phyloP scores from a whole-genome alignment of 2,888 invertebrate genomes.

The Arctia plantaginis region DNA sequence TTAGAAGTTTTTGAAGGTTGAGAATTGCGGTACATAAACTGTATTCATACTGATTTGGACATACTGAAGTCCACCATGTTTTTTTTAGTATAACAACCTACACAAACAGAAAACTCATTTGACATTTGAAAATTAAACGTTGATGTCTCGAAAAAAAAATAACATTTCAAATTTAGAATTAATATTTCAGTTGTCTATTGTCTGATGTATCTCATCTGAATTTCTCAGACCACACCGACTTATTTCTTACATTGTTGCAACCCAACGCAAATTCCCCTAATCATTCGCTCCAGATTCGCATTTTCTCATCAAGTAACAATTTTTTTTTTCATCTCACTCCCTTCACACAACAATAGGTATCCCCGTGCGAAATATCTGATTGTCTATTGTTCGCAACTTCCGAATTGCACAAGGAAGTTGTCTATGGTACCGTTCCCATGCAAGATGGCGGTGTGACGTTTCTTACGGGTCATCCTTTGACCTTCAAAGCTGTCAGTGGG shows the following conservation, averaged over 20 bases:
- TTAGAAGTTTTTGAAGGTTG: too few species aligned
- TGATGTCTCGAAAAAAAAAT: background rate
- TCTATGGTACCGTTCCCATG: conserved; percentile 23
- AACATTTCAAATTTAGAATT: conserved; percentile 3
- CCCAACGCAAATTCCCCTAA: conserved; percentile 10
- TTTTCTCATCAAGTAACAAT: conserved; percentile 29
- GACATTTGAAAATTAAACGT: too few species aligned
- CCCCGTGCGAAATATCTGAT: conserved; percentile 50
- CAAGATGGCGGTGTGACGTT: conserved; percentile 19
- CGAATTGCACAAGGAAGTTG: conserved; percentile 28
- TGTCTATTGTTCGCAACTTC: conserved; percentile 47
- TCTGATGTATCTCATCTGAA: conserved; percentile 5
- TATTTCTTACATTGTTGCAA: conserved; percentile 12
- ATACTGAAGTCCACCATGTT: too few species aligned
- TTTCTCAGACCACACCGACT: conserved; percentile 5
- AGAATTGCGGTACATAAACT: too few species aligned
- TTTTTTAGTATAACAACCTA: too few species aligned
- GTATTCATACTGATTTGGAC: too few species aligned
- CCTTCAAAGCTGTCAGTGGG: conserved; percentile 16
- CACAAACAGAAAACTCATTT: too few species aligned
- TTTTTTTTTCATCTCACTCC: conserved; percentile 42
- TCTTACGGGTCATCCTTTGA: conserved; percentile 36
- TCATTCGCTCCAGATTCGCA: conserved; percentile 37
- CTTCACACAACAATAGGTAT: conserved; percentile 34
- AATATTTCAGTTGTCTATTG: conserved; percentile 7